Evolutionary conservation across 2,888 invertebrate genomes (phyloP).

Genomic region (Eustalomyia histrio): DNA sequence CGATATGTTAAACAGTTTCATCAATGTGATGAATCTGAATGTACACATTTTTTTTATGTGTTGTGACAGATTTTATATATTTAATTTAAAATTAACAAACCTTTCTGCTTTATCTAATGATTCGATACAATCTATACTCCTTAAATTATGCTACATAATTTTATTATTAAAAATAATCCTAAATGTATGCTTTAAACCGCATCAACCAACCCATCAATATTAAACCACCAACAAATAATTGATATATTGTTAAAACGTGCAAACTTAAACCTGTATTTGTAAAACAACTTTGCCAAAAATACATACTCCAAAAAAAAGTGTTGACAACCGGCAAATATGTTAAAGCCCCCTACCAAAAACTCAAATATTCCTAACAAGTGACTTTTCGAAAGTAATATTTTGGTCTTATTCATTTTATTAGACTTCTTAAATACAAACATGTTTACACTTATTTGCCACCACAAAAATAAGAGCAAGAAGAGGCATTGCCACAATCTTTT

Average conservation of each 20-base stretch:
- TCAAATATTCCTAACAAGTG: not conserved
- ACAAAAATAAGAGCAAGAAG: not conserved
- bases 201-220: not conserved
- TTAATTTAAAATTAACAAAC: not conserved
- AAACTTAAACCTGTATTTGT: constrained; percentile 8
- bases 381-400: not conserved
- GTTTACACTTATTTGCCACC: not conserved
- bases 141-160: not conserved
- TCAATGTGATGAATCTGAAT: no score
- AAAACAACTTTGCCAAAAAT: constrained; percentile 16
- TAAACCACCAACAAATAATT: constrained; percentile 8
- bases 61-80: no score
- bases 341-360: not conserved
- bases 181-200: not conserved
- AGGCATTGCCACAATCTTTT: not conserved
- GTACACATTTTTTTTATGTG: no score
- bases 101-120: not conserved
- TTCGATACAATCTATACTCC: not conserved
- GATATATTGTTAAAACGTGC: constrained; percentile 11
- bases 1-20: no score
- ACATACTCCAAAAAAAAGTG: not conserved
- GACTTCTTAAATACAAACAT: not conserved
- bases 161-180: not conserved
- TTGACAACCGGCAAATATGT: not conserved
- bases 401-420: not conserved